Percentiles rank a stretch among this genome's conserved stretches.
Evolutionary conservation across 1,140 invertebrate species (phyloP).

Genomic region (Philotrypesis tridentata): DNA sequence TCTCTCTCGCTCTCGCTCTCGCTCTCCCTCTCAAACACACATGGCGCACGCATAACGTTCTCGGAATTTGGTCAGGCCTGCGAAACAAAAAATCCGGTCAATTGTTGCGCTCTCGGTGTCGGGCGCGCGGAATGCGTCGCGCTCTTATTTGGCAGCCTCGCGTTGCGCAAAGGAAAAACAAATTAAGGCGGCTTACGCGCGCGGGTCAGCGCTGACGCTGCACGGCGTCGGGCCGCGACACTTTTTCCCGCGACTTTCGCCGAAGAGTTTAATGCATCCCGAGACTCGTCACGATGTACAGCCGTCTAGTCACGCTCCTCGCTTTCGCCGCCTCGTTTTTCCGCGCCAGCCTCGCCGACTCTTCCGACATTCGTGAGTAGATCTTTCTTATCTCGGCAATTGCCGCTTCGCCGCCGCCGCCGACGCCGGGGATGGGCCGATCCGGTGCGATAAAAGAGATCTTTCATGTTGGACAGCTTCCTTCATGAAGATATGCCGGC

Average conservation of each 20-base stretch:
- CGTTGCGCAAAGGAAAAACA: slow-evolving; percentile 25
- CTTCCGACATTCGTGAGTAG: slow-evolving; percentile 54
- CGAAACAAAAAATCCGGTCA: background rate
- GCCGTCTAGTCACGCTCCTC: slow-evolving; percentile 21
- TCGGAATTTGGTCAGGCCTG: background rate
- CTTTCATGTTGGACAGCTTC: slow-evolving; percentile 54
- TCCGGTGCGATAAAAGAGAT: background rate
- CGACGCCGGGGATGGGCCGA: too few relatives aligned
- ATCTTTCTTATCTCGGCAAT: background rate
- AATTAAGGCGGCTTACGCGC: slow-evolving; percentile 14
- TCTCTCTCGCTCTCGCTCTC: too few relatives aligned
- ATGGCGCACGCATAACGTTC: background rate
- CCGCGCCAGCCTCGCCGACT: background rate
- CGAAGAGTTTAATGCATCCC: slow-evolving; percentile 11
- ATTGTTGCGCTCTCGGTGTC: background rate
- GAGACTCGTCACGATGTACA: slow-evolving; percentile 18
- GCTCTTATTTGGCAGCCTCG: too few relatives aligned
- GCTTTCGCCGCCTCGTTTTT: slow-evolving; percentile 21
- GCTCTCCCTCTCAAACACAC: too few relatives aligned
- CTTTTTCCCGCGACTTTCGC: background rate
- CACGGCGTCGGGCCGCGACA: background rate
- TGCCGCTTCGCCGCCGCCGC: too few relatives aligned
- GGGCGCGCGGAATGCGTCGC: background rate
- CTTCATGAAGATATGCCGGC: slow-evolving; percentile 76
- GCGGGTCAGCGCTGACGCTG: slow-evolving; percentile 46